Base-by-base conservation (phyloP, 2,888 invertebrate genomes). In the Pammene fasciana region DNA sequence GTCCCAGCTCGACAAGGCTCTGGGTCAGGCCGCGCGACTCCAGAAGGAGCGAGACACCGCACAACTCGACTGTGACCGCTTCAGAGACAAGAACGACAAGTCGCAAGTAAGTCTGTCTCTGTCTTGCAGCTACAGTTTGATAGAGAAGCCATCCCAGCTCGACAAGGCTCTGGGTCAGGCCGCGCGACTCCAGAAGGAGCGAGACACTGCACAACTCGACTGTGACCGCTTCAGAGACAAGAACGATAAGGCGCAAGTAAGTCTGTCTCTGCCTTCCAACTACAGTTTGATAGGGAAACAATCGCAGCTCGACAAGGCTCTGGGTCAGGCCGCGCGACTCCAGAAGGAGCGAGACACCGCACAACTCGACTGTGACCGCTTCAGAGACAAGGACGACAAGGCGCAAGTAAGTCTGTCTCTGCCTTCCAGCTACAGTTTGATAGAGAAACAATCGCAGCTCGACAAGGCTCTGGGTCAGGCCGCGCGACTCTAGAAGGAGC, bases 21-120 rank as follows among this genome's bases (percentile, higher is more conserved):
- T 97, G 73, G 97, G 97, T 16, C 97, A 97, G 86, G 95, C 97
- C 57, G 96, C 96, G 65, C 94, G 98, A 67, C 94, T 97, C 82
- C 97, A 97, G 89, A 98, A 98, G 86, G 98, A 98, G 86, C 94
- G 97, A 65, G 98, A 98, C 86, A 94, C 96, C 4, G 95, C 96
- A 36, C 96, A 97, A 80, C 85, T 97, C 73, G 98, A 98, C 78
- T 95, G 95, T 68, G 98, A 98, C 84, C 94, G 98, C 76, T 94
- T 97, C 82, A 94, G 96, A 76, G 98, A 98, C 83, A 98, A 98
- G 90, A 95, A 96, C 79, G 98, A 98, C 76, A 97, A 98, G 85
- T 94, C 96, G 70, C 97, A 97, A 95, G 97, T 97, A 87, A 85
- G 82, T 72, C 8, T 1, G 18, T 48, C 16, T 48, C 48, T 48